Evolutionary conservation across 2,797 vertebrate species (phyloP), one percentile per base, ranked within the genome.

Genomic region (Apogon talboti): DNA sequence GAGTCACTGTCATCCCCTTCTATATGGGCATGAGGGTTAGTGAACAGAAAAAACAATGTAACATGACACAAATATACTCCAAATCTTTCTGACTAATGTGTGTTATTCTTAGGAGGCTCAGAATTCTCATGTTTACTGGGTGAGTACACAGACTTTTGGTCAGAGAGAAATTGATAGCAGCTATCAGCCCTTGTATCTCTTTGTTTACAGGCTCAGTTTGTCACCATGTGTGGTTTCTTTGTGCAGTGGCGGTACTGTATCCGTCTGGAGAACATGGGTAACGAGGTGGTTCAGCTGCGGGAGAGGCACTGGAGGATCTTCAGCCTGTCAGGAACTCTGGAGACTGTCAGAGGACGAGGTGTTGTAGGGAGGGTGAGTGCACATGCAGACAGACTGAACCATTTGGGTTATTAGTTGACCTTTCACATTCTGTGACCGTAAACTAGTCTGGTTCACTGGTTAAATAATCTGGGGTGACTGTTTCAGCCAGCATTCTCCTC

Each of bases 91-190:
- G 3, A 2, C 14, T 11, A 13, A 33, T 24, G 3, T 51, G 44
- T 68, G 2, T 82, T 49, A 35, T 80, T 71, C 53, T 63, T 86
- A 99, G 98, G 98, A 99, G 92, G 96, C 97, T 61, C 97, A 99
- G 89, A 98, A 98, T 89, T 97, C 97, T n/a, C 97, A 98, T 1
- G 98, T 99, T 37, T 99, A 99, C 78, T 99, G 98, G 98, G 98
- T 99, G 85, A 97, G 97, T 95, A 81, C 24, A 7, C 30, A 16
- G 7, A 11, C 55, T 21, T 61, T 55, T 16, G 37, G 6, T 14
- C 8, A 15, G 1, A 7, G 7, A 8, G 6, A 48, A 11, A 24
- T n/a, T 1, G 44, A 3, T 9, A 6, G 2, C 37, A 10, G n/a
- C 9, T 21, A 3, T 33, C 11, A 19, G 5, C 9, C 14, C 6